Conservation (phyloP, 2,113 vertebrate species). For the Mormyrus iriodes region DNA sequence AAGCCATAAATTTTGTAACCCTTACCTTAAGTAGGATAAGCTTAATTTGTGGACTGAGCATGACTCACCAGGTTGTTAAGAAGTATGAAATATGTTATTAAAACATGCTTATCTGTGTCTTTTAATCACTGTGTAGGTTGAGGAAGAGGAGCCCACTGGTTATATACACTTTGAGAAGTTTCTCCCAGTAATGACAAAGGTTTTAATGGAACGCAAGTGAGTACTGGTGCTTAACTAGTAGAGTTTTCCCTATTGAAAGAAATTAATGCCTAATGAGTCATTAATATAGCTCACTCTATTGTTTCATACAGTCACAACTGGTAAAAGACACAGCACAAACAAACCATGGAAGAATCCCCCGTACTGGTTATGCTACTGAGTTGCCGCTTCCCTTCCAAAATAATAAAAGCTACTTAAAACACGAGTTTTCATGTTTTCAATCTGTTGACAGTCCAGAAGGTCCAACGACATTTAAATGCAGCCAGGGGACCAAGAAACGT, state of each 20-base stretch:
- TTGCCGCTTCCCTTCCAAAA: not conserved
- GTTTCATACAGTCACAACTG: not conserved
- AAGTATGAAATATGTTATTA: not conserved
- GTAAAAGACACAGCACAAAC: not conserved
- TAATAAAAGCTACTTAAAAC: not conserved
- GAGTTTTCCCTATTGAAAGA: not conserved
- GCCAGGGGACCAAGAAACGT: not conserved
- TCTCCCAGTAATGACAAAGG: conserved; percentile 78
- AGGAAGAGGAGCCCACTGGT: conserved; percentile 76
- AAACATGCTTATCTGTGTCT: not conserved
- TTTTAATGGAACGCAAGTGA: conserved; percentile 74
- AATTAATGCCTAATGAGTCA: not conserved
- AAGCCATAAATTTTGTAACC: too few relatives aligned
- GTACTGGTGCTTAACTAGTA: not conserved
- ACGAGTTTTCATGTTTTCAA: not conserved
- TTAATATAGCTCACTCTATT: not conserved
- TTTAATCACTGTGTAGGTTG: conserved; percentile 62
- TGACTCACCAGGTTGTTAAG: not conserved
- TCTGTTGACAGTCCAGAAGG: not conserved
- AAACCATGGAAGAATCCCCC: not conserved
- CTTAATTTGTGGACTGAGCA: not conserved
- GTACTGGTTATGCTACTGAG: not conserved
- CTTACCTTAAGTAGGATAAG: too few relatives aligned
- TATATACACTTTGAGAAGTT: conserved; percentile 76
- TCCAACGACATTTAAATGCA: not conserved